A percentile compares a stretch with the other conserved stretches of the same genome.
These are phyloP conservation scores for Pemphredon lugubris DNA, from an alignment of 2,888 invertebrate genomes.

Conservation along the genomic window DNA sequence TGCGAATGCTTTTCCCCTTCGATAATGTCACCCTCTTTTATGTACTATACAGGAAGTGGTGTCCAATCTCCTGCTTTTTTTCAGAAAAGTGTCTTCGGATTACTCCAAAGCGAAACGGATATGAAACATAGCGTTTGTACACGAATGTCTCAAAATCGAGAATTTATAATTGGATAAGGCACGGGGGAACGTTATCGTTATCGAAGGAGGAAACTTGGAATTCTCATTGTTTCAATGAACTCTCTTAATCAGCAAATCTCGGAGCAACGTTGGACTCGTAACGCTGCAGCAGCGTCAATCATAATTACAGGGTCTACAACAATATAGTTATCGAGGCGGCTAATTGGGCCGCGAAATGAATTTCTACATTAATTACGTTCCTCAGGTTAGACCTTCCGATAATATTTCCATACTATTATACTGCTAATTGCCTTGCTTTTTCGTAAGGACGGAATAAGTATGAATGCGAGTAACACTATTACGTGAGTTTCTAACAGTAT, in stretches of 20 bases:
- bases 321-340: constrained; percentile 35
- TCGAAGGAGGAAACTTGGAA: too few relatives aligned
- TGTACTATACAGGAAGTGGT: constrained; percentile 39
- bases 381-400: constrained; percentile 6
- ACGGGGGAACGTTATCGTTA: too few relatives aligned
- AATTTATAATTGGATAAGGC: too few relatives aligned
- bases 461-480: not conserved
- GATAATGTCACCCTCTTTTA: constrained; percentile 45
- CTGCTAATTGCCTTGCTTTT: constrained; percentile 25
- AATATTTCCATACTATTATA: constrained; percentile 10
- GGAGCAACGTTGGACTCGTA: constrained; percentile 24
- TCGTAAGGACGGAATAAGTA: not conserved
- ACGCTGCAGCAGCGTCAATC: constrained; percentile 19
- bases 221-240: too few relatives aligned
- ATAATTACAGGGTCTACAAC: constrained; percentile 46
- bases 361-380: constrained; percentile 19
- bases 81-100: not conserved
- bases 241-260: too few relatives aligned
- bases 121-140: too few relatives aligned
- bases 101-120: too few relatives aligned
- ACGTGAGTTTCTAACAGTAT: too few relatives aligned
- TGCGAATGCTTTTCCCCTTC: constrained; percentile 45
- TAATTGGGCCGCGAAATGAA: constrained; percentile 49
- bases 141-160: too few relatives aligned
- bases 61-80: constrained; percentile 14